These are phyloP conservation scores for Caenorhabditis inopinata DNA, from an alignment of 1,140 invertebrate genomes.

Conservation along the genomic window DNA sequence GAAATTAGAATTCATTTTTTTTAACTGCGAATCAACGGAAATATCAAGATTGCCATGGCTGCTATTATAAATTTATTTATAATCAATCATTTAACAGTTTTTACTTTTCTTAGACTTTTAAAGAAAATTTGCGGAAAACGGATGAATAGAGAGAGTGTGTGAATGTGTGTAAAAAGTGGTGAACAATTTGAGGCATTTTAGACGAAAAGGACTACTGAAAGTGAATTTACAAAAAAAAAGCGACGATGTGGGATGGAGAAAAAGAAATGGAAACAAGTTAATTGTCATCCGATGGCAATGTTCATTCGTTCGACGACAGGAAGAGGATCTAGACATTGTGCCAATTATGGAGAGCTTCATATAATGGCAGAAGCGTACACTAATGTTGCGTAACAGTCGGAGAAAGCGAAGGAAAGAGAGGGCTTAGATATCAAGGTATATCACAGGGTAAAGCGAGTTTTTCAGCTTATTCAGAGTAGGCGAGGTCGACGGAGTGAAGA, in stretches of 20 bases:
- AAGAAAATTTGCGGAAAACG: neutral
- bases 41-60: neutral
- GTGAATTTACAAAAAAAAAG: conserved; percentile 3
- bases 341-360: conserved; percentile 27
- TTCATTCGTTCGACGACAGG: conserved; percentile 12
- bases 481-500: conserved; percentile 24
- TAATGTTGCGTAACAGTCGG: conserved; percentile 17
- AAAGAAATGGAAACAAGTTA: conserved; percentile 8
- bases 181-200: conserved; percentile 30
- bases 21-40: no score
- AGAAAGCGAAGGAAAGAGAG: neutral
- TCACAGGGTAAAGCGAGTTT: conserved; percentile 2
- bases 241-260: neutral
- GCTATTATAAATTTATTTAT: neutral
- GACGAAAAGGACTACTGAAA: conserved; percentile 16
- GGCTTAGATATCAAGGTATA: neutral
- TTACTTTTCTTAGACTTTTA: neutral
- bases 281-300: conserved; percentile 21
- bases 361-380: conserved; percentile 4
- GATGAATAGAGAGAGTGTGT: neutral
- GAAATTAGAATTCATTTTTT: no score
- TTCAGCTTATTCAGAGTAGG: neutral
- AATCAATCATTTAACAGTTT: neutral
- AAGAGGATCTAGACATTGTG: conserved; percentile 4
- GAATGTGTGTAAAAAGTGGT: conserved; percentile 8